Conservation (phyloP, 2,797 vertebrate species). For the Chelonia mydas region DNA sequence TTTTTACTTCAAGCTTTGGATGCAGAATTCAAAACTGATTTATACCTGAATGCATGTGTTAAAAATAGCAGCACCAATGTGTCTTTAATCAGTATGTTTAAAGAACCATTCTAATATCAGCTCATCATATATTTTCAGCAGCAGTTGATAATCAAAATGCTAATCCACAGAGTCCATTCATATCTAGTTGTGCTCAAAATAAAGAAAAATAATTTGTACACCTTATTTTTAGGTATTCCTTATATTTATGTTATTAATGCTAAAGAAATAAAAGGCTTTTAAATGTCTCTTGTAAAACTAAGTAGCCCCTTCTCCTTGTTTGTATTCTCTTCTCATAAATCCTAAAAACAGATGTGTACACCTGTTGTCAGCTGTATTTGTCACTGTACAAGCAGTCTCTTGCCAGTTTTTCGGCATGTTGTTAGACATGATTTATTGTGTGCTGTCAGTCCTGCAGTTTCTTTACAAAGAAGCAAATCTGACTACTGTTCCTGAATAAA, state of each 20-base stretch:
- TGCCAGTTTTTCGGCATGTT: slow-evolving; percentile 78
- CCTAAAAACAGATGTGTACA: slow-evolving; percentile 77
- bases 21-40: slow-evolving; percentile 54
- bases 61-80: slow-evolving; percentile 72
- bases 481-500: slow-evolving; percentile 69
- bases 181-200: slow-evolving; percentile 58
- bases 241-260: slow-evolving; percentile 37
- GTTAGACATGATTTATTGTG: slow-evolving; percentile 83
- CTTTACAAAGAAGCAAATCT: slow-evolving; percentile 76
- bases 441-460: slow-evolving; percentile 74
- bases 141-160: slow-evolving; percentile 74
- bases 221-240: slow-evolving; percentile 39
- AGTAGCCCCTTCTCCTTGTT: slow-evolving; percentile 53
- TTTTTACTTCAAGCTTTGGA: slow-evolving; percentile 32
- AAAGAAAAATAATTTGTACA: background rate
- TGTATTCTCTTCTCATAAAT: slow-evolving; percentile 79
- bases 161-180: slow-evolving; percentile 66
- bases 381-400: slow-evolving; percentile 76
- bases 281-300: slow-evolving; percentile 41
- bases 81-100: slow-evolving; percentile 73
- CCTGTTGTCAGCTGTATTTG: slow-evolving; percentile 81
- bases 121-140: slow-evolving; percentile 71
- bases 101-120: slow-evolving; percentile 69
- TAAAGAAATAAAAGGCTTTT: slow-evolving; percentile 56
- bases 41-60: slow-evolving; percentile 50